phyloP scores from a whole-genome alignment of 64 coral and sea anemone genomes.

The Anthopleura sola region DNA sequence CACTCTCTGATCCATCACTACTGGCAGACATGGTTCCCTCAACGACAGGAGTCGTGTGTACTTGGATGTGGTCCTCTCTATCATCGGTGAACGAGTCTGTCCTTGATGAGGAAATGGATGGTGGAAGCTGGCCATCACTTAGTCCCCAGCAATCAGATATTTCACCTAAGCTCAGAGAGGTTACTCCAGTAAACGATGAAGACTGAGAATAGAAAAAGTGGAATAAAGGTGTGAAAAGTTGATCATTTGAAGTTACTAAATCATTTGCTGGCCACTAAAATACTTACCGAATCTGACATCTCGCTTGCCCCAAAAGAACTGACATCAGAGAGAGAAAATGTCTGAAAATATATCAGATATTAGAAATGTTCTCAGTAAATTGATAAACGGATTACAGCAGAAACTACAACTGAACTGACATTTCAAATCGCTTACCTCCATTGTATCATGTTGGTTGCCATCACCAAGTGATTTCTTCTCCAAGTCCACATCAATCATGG shows the following conservation, averaged over 20 bases:
- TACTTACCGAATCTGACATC: not conserved
- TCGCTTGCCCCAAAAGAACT: not conserved
- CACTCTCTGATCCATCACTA: not conserved
- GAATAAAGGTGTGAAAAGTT: not conserved
- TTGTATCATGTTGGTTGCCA: too few relatives aligned
- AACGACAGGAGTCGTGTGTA: not conserved
- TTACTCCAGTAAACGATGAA: conserved; percentile 3
- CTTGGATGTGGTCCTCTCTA: not conserved
- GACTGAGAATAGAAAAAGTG: not conserved
- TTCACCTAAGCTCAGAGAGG: not conserved
- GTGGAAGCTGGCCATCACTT: not conserved
- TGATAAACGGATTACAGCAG: too few relatives aligned
- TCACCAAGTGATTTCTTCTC: too few relatives aligned
- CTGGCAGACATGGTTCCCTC: not conserved
- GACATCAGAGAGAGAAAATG: not conserved
- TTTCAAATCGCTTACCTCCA: too few relatives aligned
- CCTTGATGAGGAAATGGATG: not conserved
- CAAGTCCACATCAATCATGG: too few relatives aligned
- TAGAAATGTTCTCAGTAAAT: not conserved
- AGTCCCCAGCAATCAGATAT: not conserved
- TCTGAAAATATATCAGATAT: not conserved
- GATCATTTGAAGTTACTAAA: not conserved
- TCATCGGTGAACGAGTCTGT: not conserved
- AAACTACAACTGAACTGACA: too few relatives aligned
- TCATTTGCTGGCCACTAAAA: not conserved